Base-by-base conservation (phyloP, 2,888 invertebrate species). In the Ormia ochracea region DNA sequence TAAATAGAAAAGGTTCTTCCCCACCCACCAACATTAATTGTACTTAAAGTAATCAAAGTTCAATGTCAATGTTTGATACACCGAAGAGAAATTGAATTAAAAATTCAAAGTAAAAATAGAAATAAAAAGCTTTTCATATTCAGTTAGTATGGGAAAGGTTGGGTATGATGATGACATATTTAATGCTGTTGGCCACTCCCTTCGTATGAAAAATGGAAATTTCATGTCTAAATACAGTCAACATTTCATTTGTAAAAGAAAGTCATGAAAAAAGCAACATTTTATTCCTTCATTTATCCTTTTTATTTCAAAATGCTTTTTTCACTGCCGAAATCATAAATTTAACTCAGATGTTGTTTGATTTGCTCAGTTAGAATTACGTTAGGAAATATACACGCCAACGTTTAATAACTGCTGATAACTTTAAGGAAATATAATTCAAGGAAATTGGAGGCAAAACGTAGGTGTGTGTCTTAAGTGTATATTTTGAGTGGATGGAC, bases 11-110 rank as follows among this genome's bases (percentile, higher is more conserved):
- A 50, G 1, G 12, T 66, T 21, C n/a, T 48, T 45, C 48, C 45
- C 43, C 41, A n/a, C n/a, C n/a, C n/a, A n/a, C n/a, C 36, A 45
- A 70, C 54, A 26, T 70, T 50, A 50, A 54, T 10, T 58, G 61
- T 61, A 41, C 72, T 58, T 61, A 58, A 73, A 43, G 68, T 68
- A 73, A 79, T 75, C 75, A 75, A 72, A 79, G 75, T 75, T 79
- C 70, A 79, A 73, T 79, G 75, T 61, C 69, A 43, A n/a, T n/a
- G 38, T 1, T 50, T 50, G 48, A 45, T 54, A 28, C 43, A 31
- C 9, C 31, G 17, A 17, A 45, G 21, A 33, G 21, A 17, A 69
- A 48, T 14, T 21, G 48, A 21, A 45, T n/a, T n/a, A 21, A 26
- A 17, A 12, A 33, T 12, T n/a, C 4, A 23, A 23, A 23, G 21